phyloP scores from a whole-genome alignment of 2,113 vertebrate genomes.

The Arenaria interpres region DNA sequence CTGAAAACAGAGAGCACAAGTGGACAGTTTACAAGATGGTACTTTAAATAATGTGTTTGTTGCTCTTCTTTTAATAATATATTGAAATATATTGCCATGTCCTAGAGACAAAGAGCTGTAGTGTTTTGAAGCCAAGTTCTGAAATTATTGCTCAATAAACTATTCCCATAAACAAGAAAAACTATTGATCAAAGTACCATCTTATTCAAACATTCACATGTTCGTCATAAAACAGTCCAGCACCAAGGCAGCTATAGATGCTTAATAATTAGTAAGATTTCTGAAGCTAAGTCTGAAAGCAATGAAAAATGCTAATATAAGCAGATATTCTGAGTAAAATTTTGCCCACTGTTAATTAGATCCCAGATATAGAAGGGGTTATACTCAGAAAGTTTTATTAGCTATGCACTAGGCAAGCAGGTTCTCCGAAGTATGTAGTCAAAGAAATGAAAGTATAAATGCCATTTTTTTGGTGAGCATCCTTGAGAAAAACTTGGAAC shows the following conservation, averaged over 20 bases:
- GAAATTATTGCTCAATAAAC: background rate
- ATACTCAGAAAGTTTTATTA: background rate
- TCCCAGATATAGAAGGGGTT: background rate
- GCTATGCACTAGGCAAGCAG: background rate
- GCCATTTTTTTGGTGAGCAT: background rate
- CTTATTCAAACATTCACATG: background rate
- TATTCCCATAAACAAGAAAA: background rate
- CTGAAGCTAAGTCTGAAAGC: background rate
- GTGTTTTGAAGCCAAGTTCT: background rate
- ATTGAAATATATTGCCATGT: background rate
- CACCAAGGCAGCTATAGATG: background rate
- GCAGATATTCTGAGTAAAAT: background rate
- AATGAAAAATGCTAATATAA: background rate
- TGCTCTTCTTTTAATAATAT: background rate
- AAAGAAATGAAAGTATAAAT: background rate
- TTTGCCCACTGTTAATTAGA: background rate
- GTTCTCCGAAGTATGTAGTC: background rate
- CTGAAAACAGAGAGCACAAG: background rate
- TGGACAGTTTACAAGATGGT: background rate
- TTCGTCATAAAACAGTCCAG: background rate
- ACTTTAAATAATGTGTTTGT: background rate
- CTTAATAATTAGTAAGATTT: background rate
- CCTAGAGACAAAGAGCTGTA: background rate
- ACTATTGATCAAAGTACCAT: background rate
- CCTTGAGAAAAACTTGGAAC: background rate